A percentile compares a stretch with the other conserved stretches of the same genome.
Conservation (phyloP, 2,113 vertebrate species). For the Saccopteryx leptura region DNA sequence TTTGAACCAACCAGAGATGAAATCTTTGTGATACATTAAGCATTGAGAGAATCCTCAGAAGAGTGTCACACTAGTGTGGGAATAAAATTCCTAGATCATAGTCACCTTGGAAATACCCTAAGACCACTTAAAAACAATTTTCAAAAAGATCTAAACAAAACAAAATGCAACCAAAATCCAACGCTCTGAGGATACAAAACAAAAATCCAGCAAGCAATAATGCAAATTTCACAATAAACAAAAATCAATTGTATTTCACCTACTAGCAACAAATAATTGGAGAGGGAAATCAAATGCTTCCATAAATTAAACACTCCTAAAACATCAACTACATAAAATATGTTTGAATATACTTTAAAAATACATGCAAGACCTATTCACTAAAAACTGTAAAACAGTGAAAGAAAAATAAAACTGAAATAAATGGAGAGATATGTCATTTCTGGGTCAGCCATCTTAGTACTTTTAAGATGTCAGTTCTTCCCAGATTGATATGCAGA, state of each 20-base stretch:
- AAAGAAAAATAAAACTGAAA: neutral
- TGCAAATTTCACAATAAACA: neutral
- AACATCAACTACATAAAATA: neutral
- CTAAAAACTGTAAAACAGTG: constrained; percentile 6
- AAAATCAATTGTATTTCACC: neutral
- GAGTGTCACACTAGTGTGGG: neutral
- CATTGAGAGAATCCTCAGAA: neutral
- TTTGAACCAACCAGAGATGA: neutral
- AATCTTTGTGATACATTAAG: neutral
- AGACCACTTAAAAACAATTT: neutral
- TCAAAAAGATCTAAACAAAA: neutral
- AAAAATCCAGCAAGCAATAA: neutral
- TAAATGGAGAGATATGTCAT: neutral
- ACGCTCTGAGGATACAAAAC: neutral
- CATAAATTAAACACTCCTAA: neutral
- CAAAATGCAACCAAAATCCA: neutral
- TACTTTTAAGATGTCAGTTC: neutral
- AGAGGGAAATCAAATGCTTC: neutral
- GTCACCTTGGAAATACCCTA: neutral
- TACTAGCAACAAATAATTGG: neutral
- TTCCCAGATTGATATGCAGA: neutral
- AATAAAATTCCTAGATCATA: neutral
- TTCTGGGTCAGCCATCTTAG: neutral
- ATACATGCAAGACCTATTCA: neutral
- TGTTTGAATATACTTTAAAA: neutral